Evolutionary conservation across 2,113 vertebrate genomes (phyloP).

Genomic region (Trogon melanurus): DNA sequence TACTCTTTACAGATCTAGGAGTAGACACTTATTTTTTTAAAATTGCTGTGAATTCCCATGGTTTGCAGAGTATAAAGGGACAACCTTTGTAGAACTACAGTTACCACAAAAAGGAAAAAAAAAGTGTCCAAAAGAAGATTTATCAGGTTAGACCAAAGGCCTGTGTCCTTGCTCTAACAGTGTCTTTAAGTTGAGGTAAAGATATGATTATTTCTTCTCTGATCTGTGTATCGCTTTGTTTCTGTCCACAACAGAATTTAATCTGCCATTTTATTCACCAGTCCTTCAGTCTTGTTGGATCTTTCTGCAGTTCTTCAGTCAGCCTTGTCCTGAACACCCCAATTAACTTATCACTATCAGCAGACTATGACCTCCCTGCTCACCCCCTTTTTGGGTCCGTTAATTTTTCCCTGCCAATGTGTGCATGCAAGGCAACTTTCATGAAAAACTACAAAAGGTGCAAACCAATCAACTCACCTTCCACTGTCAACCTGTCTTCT

Average conservation of each 20-base stretch:
- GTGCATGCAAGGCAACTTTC: not conserved
- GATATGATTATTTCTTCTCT: not conserved
- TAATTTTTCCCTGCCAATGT: not conserved
- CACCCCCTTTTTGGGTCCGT: not conserved
- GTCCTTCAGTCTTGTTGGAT: not conserved
- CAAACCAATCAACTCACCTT: not conserved
- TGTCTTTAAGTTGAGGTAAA: not conserved
- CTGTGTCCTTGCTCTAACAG: not conserved
- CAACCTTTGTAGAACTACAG: not conserved
- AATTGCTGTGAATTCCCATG: not conserved
- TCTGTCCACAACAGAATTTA: not conserved
- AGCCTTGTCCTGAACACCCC: not conserved
- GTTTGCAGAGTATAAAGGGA: not conserved
- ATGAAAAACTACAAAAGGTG: not conserved
- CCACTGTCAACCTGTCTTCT: not conserved
- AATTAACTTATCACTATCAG: not conserved
- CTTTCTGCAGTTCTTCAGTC: not conserved
- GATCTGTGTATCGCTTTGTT: not conserved
- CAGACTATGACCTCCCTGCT: not conserved
- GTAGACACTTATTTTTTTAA: accelerated
- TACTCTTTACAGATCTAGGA: not conserved
- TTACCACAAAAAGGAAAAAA: not conserved
- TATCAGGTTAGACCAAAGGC: not conserved
- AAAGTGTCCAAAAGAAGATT: not conserved
- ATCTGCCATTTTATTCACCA: not conserved